These are phyloP conservation scores for Ceyx erithaca DNA, from an alignment of 2,797 vertebrate genomes.

Conservation along the genomic window DNA sequence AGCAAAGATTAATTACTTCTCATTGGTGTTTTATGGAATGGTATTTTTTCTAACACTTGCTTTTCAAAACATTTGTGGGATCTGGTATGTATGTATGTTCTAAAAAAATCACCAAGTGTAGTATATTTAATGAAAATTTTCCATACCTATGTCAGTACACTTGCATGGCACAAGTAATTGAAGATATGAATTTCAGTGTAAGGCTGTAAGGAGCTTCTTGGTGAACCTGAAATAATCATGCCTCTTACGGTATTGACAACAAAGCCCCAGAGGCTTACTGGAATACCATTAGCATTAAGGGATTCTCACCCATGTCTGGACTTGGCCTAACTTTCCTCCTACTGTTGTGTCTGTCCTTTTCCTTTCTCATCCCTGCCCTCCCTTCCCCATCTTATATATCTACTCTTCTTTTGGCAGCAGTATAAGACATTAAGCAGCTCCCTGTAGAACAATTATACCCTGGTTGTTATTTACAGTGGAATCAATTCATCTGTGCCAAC, in stretches of 20 bases:
- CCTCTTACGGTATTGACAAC: conserved; percentile 22
- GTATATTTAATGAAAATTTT: conserved; percentile 13
- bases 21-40: conserved; percentile 55
- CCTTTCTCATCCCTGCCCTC: too few species aligned
- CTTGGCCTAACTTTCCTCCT: neutral
- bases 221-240: conserved; percentile 38
- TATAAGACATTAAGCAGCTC: conserved; percentile 63
- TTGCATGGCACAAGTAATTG: neutral
- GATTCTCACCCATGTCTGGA: neutral
- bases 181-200: conserved; percentile 27
- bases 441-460: conserved; percentile 40
- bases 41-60: conserved; percentile 35
- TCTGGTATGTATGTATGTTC: conserved; percentile 40
- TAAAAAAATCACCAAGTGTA: conserved; percentile 42
- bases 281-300: neutral
- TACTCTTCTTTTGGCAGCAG: conserved; percentile 52
- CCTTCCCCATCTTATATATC: conserved; percentile 11
- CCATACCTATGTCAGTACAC: neutral
- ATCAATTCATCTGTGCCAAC: conserved; percentile 69
- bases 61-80: conserved; percentile 25
- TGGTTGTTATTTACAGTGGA: conserved; percentile 75
- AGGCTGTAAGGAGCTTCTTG: conserved; percentile 55
- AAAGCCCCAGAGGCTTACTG: neutral
- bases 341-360: too few species aligned
- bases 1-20: conserved; percentile 37